Conservation (phyloP, 2,797 vertebrate genomes). For the Crocidura indochinensis region DNA sequence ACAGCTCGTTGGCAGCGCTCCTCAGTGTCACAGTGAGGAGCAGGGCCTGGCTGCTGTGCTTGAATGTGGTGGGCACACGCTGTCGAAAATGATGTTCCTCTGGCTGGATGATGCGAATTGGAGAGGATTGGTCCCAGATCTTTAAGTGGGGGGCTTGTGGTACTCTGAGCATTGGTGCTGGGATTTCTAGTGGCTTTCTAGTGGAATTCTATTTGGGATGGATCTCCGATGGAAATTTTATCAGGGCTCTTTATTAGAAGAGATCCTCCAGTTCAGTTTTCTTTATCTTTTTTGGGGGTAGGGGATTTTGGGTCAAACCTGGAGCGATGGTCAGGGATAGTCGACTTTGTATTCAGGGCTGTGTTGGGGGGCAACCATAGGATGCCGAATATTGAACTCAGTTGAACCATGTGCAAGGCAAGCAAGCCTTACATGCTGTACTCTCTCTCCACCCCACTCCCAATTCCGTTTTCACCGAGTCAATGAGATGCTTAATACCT, state of each 20-base stretch:
- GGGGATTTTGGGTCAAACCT: no score
- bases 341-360: no score
- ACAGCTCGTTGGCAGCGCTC: background rate
- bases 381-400: no score
- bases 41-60: background rate
- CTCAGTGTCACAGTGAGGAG: slow-evolving; percentile 1
- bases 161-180: no score
- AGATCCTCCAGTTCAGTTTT: no score
- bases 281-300: no score
- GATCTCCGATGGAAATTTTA: slow-evolving; percentile 37
- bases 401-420: no score
- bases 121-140: slow-evolving; percentile 30
- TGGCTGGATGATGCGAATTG: background rate
- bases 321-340: no score
- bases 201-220: slow-evolving; percentile 38
- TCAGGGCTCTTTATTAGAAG: slow-evolving; percentile 7
- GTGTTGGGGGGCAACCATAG: no score
- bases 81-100: background rate
- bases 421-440: no score
- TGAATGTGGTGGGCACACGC: background rate
- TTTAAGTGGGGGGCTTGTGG: background rate
- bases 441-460: no score
- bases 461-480: slow-evolving; percentile 6
- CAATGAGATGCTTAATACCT: slow-evolving; percentile 53
- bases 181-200: background rate